phyloP scores from a whole-genome alignment of 2,113 vertebrate species.

The Scomber japonicus region DNA sequence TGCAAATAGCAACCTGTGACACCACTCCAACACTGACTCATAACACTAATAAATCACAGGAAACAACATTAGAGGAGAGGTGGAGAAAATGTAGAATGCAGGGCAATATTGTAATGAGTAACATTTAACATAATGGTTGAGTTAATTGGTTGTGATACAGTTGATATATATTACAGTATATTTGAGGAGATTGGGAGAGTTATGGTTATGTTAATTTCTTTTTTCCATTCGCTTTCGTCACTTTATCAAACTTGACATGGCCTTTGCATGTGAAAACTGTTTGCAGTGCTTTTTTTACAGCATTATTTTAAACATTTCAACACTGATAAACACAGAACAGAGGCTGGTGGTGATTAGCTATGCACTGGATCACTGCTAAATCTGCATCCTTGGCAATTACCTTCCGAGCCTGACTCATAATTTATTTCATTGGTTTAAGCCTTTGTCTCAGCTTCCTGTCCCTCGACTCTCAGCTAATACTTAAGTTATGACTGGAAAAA shows the following conservation, averaged over 20 bases:
- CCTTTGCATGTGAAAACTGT: constrained; percentile 13
- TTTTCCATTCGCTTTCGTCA: constrained; percentile 32
- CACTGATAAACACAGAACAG: constrained; percentile 26
- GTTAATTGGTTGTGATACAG: constrained; percentile 67
- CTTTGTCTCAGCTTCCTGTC: constrained; percentile 57
- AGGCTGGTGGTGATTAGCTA: constrained; percentile 14
- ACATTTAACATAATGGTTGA: constrained; percentile 50
- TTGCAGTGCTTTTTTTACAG: background rate
- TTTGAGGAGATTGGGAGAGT: constrained; percentile 37
- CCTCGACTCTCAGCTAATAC: constrained; percentile 42
- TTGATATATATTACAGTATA: constrained; percentile 51
- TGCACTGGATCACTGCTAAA: constrained; percentile 2
- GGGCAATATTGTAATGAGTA: constrained; percentile 62
- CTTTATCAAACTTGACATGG: constrained; percentile 39
- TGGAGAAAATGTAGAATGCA: constrained; percentile 38
- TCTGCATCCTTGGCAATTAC: constrained; percentile 46
- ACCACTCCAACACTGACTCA: constrained; percentile 42
- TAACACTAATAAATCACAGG: constrained; percentile 58
- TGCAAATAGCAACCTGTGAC: constrained; percentile 62
- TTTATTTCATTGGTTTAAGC: constrained; percentile 40
- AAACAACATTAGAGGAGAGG: constrained; percentile 50
- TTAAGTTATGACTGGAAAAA: constrained; percentile 45
- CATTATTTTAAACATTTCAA: constrained; percentile 26
- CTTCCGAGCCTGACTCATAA: constrained; percentile 22
- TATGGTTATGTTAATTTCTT: constrained; percentile 44